Base-by-base conservation (phyloP, 1,140 invertebrate genomes). In the Magallana angulata region DNA sequence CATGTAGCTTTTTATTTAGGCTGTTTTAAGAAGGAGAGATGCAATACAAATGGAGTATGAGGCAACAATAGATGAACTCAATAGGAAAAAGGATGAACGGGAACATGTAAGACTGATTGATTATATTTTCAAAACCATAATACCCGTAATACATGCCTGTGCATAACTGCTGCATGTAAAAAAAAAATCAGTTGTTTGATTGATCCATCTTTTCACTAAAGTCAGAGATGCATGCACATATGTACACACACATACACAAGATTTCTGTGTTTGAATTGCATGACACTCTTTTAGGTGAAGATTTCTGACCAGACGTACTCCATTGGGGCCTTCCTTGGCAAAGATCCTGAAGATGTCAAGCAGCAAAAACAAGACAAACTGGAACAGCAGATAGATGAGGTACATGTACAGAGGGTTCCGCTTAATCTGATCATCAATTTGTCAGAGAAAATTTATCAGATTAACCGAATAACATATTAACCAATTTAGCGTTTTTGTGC, bases 21-120 rank as follows among this genome's bases (percentile, higher is more conserved):
- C 91, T 87, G 96, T 96, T n/a, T 91, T 97, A 84, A 93, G 95
- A 64, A 95, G 96, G 85, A 94, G 97, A 71, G 97, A 97, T 92
- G 95, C 95, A n/a, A 96, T 97, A 93, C 97, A 97, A 93, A 96
- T 96, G 88, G 95, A 96, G 87, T 97, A 97, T 92, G 97, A 97
- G 92, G 93, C 95, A 84, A 96, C 96, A 1, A 91, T 96, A 24
- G 96, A 97, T 80, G 96, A 97, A 90, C 93, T 97, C 18, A 95
- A 96, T 56, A 96, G 96, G 89, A 96, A 95, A 90, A 96, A 96
- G 93, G 93, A 95, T 82, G 96, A 97, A 93, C 96, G 96, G 92
- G 96, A 97, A 91, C 96, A 96, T 93, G 96, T 97, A 94, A 92
- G 89, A 12, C 3, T 48, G 5, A 48, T 2, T 48, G 36, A 48